Base-by-base conservation (phyloP, 2,888 invertebrate species). In the Zygothrica quintamaculata region DNA sequence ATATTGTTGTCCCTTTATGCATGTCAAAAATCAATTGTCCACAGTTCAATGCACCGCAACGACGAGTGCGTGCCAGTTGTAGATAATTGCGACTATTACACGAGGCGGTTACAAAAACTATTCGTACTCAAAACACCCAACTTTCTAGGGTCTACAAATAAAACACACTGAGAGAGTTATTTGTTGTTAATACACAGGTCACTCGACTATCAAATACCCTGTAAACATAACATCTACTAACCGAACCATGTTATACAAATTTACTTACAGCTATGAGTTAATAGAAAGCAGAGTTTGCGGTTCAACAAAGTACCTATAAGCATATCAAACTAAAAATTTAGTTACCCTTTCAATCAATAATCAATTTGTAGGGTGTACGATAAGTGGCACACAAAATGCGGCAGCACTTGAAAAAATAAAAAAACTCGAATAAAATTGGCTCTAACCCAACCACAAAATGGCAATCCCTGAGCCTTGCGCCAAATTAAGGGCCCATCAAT, bases 21-120 rank as follows among this genome's bases (percentile, higher is more conserved):
- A 56, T 56, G 68, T 58, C 80, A 65, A 82, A 82, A 87, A 87
- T 85, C 76, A 87, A 79, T 82, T 76, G 69, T 44, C 34, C 44
- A 11, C 58, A 64, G 82, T 76, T 87, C 87, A 87, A 62, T 78
- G 87, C 52, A 73, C 82, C 59, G 50, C 75, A 55, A 62, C 52
- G 42, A 36, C 48, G 56, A 84, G 86, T 84, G 88, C 84, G 88
- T 84, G 84, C 68, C 57, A 56, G 65, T 42, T 52, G 48, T 57
- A 76, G 69, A 84, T 86, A 84, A 86, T 87, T 80, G 77, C 71
- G 79, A 51, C 84, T 44, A 70, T 84, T 85, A 80, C 55, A 56
- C 22, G 29, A 72, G 75, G 71, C 59, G 65, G 75, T 70, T 44
- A 37, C 55, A 65, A 59, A 37, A 71, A 69, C 70, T 56, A 67